phyloP scores from a whole-genome alignment of 1,140 invertebrate genomes.

The Musca vetustissima region DNA sequence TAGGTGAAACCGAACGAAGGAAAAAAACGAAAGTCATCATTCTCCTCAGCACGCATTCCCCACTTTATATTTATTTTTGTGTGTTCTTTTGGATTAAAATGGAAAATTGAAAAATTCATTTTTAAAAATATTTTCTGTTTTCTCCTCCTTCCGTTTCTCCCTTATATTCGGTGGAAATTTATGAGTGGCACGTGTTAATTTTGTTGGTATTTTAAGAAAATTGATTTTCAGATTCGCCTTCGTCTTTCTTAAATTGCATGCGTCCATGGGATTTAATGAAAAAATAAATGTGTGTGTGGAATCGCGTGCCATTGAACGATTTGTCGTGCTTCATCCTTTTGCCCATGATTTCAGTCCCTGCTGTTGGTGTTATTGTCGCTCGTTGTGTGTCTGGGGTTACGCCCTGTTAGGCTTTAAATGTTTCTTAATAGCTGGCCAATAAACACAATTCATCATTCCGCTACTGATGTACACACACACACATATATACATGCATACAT shows the following conservation, averaged over 20 bases:
- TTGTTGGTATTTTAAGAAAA: slow-evolving; percentile 20
- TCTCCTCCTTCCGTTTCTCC: too few species aligned
- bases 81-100: too few species aligned
- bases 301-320: slow-evolving; percentile 14
- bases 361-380: neutral
- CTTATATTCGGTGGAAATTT: neutral
- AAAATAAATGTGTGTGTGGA: neutral
- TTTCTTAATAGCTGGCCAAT: slow-evolving; percentile 22
- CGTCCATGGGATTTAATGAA: slow-evolving; percentile 8
- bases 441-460: slow-evolving; percentile 22
- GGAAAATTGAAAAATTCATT: too few species aligned
- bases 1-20: too few species aligned
- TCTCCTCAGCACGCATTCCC: too few species aligned
- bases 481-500: neutral
- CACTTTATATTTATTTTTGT: too few species aligned
- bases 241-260: neutral
- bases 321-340: slow-evolving; percentile 6
- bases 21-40: too few species aligned
- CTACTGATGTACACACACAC: neutral
- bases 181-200: slow-evolving; percentile 15
- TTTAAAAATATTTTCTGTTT: too few species aligned
- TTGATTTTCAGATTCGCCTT: neutral
- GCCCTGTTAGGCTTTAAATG: slow-evolving; percentile 20
- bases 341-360: neutral
- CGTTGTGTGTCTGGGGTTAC: slow-evolving; percentile 3